Percentiles rank a stretch among this genome's conserved stretches.
Conservation (phyloP, 2,113 vertebrate genomes). For the Catharus minimus region DNA sequence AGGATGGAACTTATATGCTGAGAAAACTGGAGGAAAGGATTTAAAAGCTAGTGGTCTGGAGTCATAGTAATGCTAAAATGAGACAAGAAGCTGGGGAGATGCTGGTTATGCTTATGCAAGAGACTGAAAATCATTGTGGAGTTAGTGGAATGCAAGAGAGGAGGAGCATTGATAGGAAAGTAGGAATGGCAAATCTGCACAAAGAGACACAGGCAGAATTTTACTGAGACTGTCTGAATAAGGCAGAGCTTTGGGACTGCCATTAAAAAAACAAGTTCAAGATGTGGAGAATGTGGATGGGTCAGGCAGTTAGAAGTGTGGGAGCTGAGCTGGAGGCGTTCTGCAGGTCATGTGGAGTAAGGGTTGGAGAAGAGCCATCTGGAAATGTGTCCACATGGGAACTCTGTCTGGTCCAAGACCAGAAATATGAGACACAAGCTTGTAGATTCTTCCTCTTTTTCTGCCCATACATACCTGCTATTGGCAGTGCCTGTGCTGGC, state of each 20-base stretch:
- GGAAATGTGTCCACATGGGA: conserved; percentile 13
- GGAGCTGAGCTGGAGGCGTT: conserved; percentile 27
- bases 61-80: neutral
- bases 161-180: neutral
- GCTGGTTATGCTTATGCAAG: conserved; percentile 16
- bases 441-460: neutral
- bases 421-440: neutral
- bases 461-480: rapidly evolving
- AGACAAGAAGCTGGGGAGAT: neutral
- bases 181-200: neutral
- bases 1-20: conserved; percentile 15
- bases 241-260: conserved; percentile 2
- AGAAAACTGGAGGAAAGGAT: neutral
- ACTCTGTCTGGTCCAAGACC: neutral
- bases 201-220: neutral
- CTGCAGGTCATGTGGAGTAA: neutral
- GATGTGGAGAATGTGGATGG: neutral
- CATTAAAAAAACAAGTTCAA: neutral
- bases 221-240: neutral
- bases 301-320: conserved; percentile 10
- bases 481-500: neutral
- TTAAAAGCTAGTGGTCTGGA: neutral
- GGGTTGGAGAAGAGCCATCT: conserved; percentile 14
- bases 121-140: neutral
- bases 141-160: neutral